phyloP scores from a whole-genome alignment of 2,888 invertebrate species.

The Spodoptera exigua region DNA sequence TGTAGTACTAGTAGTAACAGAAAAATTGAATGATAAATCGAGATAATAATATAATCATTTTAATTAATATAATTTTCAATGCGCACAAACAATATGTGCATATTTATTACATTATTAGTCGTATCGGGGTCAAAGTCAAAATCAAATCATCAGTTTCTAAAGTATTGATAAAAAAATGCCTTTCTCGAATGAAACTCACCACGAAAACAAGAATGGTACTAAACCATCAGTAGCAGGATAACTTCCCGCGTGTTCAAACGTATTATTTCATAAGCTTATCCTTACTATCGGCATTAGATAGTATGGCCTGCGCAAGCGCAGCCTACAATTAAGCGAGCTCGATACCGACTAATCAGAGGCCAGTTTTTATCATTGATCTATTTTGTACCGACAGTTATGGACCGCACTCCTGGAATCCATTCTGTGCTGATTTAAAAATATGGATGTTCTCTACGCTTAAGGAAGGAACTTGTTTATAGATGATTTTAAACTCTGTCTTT shows the following conservation, averaged over 20 bases:
- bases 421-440: slow-evolving; percentile 55
- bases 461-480: slow-evolving; percentile 9
- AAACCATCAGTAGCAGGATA: slow-evolving; percentile 43
- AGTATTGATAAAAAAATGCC: no score
- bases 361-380: slow-evolving; percentile 72
- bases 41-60: no score
- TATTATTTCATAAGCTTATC: slow-evolving; percentile 76
- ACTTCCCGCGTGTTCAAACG: slow-evolving; percentile 56
- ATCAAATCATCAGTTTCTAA: no score
- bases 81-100: no score
- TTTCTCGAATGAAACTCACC: neutral
- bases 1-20: no score
- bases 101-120: no score
- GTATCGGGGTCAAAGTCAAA: no score
- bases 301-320: slow-evolving; percentile 64
- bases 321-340: slow-evolving; percentile 71
- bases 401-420: slow-evolving; percentile 50
- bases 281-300: slow-evolving; percentile 71
- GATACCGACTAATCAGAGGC: slow-evolving; percentile 74
- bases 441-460: slow-evolving; percentile 22
- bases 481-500: neutral
- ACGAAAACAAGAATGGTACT: slow-evolving; percentile 16
- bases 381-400: slow-evolving; percentile 65
- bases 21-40: no score
- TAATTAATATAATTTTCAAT: no score